These are phyloP conservation scores for Telenomus remus DNA, from an alignment of 1,140 invertebrate genomes.

Conservation along the genomic window DNA sequence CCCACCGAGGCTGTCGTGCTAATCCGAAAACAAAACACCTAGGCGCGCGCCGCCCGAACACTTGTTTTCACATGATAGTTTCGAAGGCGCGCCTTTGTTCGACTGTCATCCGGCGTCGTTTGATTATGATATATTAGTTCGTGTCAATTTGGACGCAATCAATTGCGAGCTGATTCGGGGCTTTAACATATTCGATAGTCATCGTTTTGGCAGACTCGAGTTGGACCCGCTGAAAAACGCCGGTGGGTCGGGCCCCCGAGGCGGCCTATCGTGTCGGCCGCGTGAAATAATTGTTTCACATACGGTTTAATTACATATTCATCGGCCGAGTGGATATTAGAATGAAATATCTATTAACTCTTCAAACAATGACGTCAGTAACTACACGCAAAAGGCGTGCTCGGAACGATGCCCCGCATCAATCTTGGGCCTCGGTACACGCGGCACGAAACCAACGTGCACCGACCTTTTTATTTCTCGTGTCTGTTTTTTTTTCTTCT, in stretches of 20 bases:
- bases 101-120: conserved; percentile 34
- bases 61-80: conserved; percentile 33
- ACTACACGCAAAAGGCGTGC: conserved; percentile 54
- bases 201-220: conserved; percentile 13
- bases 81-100: conserved; percentile 34
- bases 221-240: conserved; percentile 33
- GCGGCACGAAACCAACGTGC: conserved; percentile 28
- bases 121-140: conserved; percentile 52
- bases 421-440: conserved; percentile 48
- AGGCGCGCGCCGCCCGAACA: conserved; percentile 1
- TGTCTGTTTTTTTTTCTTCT: conserved; percentile 11
- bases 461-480: conserved; percentile 20
- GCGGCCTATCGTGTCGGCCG: conserved; percentile 14
- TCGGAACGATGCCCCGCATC: conserved; percentile 43
- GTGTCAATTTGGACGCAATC: conserved; percentile 49
- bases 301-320: conserved; percentile 55
- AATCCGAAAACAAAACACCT: conserved; percentile 28
- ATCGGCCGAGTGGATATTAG: conserved; percentile 46
- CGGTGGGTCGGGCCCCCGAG: conserved; percentile 5
- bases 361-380: conserved; percentile 52
- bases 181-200: conserved; percentile 41
- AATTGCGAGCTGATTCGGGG: conserved; percentile 40
- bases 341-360: conserved; percentile 54
- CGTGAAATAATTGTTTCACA: conserved; percentile 52
- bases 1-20: neutral